phyloP scores from a whole-genome alignment of 2,797 vertebrate species.

The Cossypha niveicapilla region DNA sequence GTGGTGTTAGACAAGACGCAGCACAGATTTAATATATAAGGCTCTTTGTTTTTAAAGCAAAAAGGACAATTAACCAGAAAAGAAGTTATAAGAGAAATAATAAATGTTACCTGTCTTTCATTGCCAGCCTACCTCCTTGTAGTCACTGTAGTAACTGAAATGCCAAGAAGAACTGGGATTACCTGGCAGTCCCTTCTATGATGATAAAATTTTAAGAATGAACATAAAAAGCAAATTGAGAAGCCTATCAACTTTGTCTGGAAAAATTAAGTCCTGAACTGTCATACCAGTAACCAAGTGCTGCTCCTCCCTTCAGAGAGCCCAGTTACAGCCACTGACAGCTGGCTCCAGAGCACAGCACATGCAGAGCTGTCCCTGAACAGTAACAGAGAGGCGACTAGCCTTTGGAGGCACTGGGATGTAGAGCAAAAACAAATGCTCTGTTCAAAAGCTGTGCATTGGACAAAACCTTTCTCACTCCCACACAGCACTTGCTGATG shows the following conservation, averaged over 20 bases:
- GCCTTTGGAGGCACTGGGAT: not conserved
- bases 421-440: not conserved
- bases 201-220: not conserved
- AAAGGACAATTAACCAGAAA: not conserved
- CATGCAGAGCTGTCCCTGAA: rapidly evolving
- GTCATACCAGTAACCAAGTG: not conserved
- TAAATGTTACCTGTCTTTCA: not conserved
- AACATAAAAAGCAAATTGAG: not conserved
- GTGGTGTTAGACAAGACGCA: not conserved
- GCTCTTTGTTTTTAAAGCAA: not conserved
- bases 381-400: not conserved
- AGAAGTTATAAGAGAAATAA: not conserved
- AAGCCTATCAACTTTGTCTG: not conserved
- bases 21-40: not conserved
- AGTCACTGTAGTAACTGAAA: not conserved
- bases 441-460: not conserved
- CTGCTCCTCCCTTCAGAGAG: not conserved
- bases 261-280: not conserved
- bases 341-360: rapidly evolving
- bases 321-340: not conserved
- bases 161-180: not conserved
- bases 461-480: not conserved
- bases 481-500: not conserved
- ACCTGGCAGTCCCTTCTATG: not conserved
- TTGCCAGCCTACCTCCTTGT: not conserved